A percentile compares a stretch with the other conserved stretches of the same genome.
Conservation (phyloP, 92 coral and sea anemone species). For the Blastomussa wellsi region DNA sequence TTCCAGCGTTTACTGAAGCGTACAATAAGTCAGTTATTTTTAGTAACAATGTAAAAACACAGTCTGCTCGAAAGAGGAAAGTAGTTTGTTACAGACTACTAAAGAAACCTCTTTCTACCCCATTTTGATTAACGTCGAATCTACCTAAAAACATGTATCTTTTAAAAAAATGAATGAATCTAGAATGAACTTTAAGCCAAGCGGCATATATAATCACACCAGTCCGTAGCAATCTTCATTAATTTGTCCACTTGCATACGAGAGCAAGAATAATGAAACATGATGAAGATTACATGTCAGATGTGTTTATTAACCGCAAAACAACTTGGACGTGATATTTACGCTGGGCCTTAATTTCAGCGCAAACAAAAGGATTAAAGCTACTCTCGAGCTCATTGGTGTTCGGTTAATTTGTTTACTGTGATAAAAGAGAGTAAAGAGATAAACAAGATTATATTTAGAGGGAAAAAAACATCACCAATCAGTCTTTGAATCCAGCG, state of each 20-base stretch:
- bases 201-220: background rate
- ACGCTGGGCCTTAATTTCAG: background rate
- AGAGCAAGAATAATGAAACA: background rate
- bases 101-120: background rate
- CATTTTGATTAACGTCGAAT: background rate
- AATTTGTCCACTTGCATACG: background rate
- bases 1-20: background rate
- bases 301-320: background rate
- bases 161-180: too few species aligned
- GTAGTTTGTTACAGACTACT: background rate
- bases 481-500: background rate
- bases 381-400: background rate
- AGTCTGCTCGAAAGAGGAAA: background rate
- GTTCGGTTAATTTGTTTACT: constrained; percentile 1
- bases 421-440: background rate
- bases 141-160: background rate
- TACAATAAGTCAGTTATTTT: background rate
- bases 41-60: background rate
- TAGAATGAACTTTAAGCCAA: background rate
- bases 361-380: background rate
- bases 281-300: background rate
- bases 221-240: background rate
- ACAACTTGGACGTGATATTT: background rate
- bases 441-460: background rate
- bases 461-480: background rate